Base-by-base conservation (phyloP, 2,113 vertebrate species). In the Bolborhynchus lineola region DNA sequence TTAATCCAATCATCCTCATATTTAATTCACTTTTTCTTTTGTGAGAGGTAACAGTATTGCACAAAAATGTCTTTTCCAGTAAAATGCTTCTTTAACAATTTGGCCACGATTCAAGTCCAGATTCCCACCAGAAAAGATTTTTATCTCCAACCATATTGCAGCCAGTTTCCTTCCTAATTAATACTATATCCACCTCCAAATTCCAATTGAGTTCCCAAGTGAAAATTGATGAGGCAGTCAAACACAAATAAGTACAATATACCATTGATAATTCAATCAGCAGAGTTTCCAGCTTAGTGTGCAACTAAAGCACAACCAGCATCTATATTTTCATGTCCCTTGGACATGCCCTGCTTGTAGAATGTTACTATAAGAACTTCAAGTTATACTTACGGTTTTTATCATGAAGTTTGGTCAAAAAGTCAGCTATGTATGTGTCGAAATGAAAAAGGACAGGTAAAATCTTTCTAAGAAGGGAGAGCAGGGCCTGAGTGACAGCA, bases 101-200 rank as follows among this genome's bases (percentile, higher is more conserved):
- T 97, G 97, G 95, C 96, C 74, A 69, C 26, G 65, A 91, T 95
- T 95, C 95, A 97, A 94, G 94, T 89, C 55, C 92, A 94, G 41
- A 97, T 97, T 98, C 95, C 97, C 96, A 97, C 88, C 90, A 97
- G 96, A 96, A 88, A 80, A 49, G 49, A 93, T 94, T 88, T 93
- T 93, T 92, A 96, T 97, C 92, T 97, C 94, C 13, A 91, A 97
- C 89, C 96, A 95, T 94, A 97, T 93, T 97, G 96, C 77, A 44
- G 82, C 89, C 93, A 93, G 94, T 97, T 98, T 98, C 84, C 79
- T 93, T 91, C 50, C 8, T 97, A 98, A 98, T 98, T 98, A 98
- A 98, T 97, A 97, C 86, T 85, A 95, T 96, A 97, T 90, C 97
- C 75, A 95, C 81, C 82, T 95, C 69, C 59, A 91, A 96, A 97